phyloP scores from a whole-genome alignment of 2,113 vertebrate genomes.

The Trogon surrucura region DNA sequence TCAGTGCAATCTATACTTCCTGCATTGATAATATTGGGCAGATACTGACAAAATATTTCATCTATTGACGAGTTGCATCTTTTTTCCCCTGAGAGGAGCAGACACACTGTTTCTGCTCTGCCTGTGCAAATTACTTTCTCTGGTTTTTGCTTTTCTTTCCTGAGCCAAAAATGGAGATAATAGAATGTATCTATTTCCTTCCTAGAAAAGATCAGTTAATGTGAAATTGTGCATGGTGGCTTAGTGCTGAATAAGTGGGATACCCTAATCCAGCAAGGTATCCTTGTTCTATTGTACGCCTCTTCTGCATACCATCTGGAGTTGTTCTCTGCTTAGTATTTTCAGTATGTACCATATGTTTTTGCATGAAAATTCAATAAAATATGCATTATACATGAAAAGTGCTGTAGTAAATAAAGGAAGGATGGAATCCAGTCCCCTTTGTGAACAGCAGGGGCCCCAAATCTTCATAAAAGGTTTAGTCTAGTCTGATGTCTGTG shows the following conservation, averaged over 20 bases:
- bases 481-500: constrained; percentile 59
- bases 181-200: constrained; percentile 58
- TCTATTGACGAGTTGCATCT: background rate
- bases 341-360: constrained; percentile 69
- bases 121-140: background rate
- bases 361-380: constrained; percentile 71
- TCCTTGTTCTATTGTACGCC: constrained; percentile 51
- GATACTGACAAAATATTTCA: background rate
- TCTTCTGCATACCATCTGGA: constrained; percentile 67
- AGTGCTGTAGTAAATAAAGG: constrained; percentile 64
- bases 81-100: background rate
- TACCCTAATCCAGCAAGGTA: constrained; percentile 62
- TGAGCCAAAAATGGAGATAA: background rate
- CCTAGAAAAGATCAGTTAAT: constrained; percentile 51
- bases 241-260: constrained; percentile 57
- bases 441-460: constrained; percentile 52
- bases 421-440: constrained; percentile 38
- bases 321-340: constrained; percentile 68
- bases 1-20: background rate
- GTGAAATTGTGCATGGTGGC: constrained; percentile 54
- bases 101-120: background rate
- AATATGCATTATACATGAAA: constrained; percentile 68
- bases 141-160: background rate
- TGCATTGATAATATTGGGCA: constrained; percentile 14
- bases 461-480: constrained; percentile 65